Base-by-base conservation (phyloP, 2,113 vertebrate genomes). In the Tychaedon coryphoeus region DNA sequence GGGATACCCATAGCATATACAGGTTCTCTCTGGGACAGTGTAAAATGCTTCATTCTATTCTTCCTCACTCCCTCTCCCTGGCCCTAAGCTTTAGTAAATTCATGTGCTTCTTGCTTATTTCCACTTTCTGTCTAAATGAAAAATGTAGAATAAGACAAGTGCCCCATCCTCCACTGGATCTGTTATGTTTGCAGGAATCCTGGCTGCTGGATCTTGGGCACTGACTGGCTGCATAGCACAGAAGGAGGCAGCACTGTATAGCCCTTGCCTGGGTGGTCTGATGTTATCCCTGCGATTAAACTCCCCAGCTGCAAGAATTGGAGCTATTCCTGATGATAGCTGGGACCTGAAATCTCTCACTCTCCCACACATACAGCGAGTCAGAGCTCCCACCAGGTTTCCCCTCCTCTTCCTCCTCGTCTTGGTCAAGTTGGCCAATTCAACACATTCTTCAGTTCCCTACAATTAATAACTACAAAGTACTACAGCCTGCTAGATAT, bases 391-490 rank as follows among this genome's bases (percentile, higher is more conserved):
- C 73, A 91, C 56, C 26, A 96, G 36, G 75, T 50, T 76, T 86
- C 54, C 45, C 71, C 56, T 93, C 93, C 93, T 95, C 84, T 65
- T 86, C 74, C 93, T 96, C 89, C 77, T 95, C 85, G 78, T 86
- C 81, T 86, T 66, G 28, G 36, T 82, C 66, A 95, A 96, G 97
- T 91, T 82, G 97, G 98, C 98, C 98, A 98, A 97, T 98, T 97
- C 94, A 93, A 98, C 95, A 98, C 98, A 98, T 98, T 99, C 98
- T 98, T 98, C 94, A 95, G 98, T 90, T 98, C 98, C 97, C 97
- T 97, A 97, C 95, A 97, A 98, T 98, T 97, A 98, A 97, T 97
- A 98, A 98, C 97, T 96, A 97, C 85, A 79, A 97, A 98, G 95
- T 93, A 79, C 61, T 95, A 84, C 58, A 97, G 96, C 95, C 97